Percentiles rank a stretch among this genome's conserved stretches.
Evolutionary conservation across 2,888 invertebrate genomes (phyloP).

Genomic region (Aradus depressus): DNA sequence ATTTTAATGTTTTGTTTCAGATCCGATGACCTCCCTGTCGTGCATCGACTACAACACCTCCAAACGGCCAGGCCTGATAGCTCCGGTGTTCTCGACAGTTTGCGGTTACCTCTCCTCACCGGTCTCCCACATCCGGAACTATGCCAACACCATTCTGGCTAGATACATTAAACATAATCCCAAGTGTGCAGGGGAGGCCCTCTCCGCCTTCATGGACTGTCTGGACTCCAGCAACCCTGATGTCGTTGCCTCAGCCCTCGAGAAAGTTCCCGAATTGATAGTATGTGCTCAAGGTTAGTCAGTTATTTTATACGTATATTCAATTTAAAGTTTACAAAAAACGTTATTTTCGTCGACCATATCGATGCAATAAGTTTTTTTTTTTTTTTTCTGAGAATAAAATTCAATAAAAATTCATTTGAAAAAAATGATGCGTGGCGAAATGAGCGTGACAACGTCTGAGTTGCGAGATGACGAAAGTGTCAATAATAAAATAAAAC

Average conservation of each 20-base stretch:
- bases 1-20: slow-evolving; percentile 11
- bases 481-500: too few relatives aligned
- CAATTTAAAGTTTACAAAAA: background rate
- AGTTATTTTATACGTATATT: background rate
- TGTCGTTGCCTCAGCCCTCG: slow-evolving; percentile 64
- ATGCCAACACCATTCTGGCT: slow-evolving; percentile 61
- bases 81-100: slow-evolving; percentile 51
- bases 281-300: slow-evolving; percentile 58
- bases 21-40: slow-evolving; percentile 13
- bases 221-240: slow-evolving; percentile 69
- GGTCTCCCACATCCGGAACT: slow-evolving; percentile 44
- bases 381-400: too few relatives aligned
- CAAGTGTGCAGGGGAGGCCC: slow-evolving; percentile 40
- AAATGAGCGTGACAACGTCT: too few relatives aligned
- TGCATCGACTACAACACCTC: slow-evolving; percentile 51
- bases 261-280: slow-evolving; percentile 70
- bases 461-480: too few relatives aligned
- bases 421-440: too few relatives aligned
- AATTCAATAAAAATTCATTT: too few relatives aligned
- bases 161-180: slow-evolving; percentile 59
- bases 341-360: too few relatives aligned
- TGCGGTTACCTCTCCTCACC: slow-evolving; percentile 53
- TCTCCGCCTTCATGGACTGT: slow-evolving; percentile 69
- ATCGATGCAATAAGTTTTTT: too few relatives aligned
- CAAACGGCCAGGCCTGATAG: slow-evolving; percentile 54